A percentile compares a stretch with the other conserved stretches of the same genome.
Conservation (phyloP, 2,113 vertebrate genomes). For the Cyprinodon brontotheroides region DNA sequence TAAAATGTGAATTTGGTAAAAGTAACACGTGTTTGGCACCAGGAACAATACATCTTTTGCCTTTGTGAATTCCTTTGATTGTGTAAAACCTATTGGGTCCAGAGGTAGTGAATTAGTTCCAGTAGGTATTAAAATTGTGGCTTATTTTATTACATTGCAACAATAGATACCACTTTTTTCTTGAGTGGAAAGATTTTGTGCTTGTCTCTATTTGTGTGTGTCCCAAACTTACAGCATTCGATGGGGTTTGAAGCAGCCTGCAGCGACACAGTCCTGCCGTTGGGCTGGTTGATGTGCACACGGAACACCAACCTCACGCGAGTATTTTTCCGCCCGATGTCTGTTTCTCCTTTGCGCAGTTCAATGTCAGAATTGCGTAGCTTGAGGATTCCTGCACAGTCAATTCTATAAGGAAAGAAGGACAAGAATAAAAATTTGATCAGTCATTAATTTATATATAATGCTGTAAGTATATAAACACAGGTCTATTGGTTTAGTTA, state of each 20-base stretch:
- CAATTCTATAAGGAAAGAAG: constrained; percentile 81
- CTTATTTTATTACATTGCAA: constrained; percentile 56
- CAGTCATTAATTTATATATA: neutral
- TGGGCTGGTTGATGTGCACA: constrained; percentile 90
- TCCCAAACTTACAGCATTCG: constrained; percentile 90
- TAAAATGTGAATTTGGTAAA: constrained; percentile 55
- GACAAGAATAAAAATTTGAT: neutral
- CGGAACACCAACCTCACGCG: constrained; percentile 92
- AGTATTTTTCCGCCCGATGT: constrained; percentile 95
- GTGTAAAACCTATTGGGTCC: constrained; percentile 46
- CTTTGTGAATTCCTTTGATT: constrained; percentile 56
- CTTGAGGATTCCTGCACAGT: constrained; percentile 95
- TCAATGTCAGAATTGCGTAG: constrained; percentile 95
- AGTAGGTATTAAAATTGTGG: constrained; percentile 50
- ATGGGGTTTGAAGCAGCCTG: constrained; percentile 93
- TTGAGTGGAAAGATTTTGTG: constrained; percentile 17
- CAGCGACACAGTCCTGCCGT: constrained; percentile 87
- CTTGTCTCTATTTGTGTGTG: constrained; percentile 8
- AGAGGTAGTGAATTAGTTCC: constrained; percentile 46
- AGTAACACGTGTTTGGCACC: constrained; percentile 61
- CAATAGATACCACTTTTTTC: constrained; percentile 55
- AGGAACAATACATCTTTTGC: constrained; percentile 60
- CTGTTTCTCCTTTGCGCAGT: constrained; percentile 93
- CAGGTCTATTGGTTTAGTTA: neutral
- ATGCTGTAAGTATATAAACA: neutral